phyloP scores from a whole-genome alignment of 1,140 invertebrate species.

The Arion vulgaris region DNA sequence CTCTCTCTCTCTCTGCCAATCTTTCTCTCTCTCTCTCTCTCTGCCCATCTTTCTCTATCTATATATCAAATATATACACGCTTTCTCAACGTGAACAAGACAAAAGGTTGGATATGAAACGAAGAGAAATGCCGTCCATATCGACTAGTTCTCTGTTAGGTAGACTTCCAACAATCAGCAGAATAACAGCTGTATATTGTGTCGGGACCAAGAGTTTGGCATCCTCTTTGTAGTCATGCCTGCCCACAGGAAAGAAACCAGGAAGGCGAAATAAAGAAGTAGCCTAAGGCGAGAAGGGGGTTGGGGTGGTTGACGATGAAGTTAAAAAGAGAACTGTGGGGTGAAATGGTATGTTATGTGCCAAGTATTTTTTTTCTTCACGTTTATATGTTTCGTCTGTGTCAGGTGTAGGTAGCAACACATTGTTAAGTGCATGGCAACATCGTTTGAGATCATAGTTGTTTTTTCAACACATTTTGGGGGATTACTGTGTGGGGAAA shows the following conservation, averaged over 20 bases:
- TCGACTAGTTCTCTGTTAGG: neutral
- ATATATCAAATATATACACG: too few relatives aligned
- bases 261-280: neutral
- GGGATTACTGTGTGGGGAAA: too few relatives aligned
- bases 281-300: too few relatives aligned
- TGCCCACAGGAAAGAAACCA: constrained; percentile 12
- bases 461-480: too few relatives aligned
- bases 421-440: too few relatives aligned
- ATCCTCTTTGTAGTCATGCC: neutral
- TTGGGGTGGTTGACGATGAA: neutral
- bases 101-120: neutral
- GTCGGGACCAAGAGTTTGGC: neutral
- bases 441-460: too few relatives aligned
- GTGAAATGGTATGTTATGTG: neutral
- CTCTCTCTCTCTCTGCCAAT: too few relatives aligned
- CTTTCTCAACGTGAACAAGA: too few relatives aligned
- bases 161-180: neutral
- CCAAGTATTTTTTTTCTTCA: neutral
- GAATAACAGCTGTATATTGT: constrained; percentile 17
- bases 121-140: neutral
- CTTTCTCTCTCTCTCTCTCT: too few relatives aligned
- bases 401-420: neutral
- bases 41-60: too few relatives aligned
- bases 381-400: neutral
- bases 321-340: neutral